These are phyloP conservation scores for Periplaneta americana DNA, from an alignment of 1,140 invertebrate genomes.

Conservation along the genomic window DNA sequence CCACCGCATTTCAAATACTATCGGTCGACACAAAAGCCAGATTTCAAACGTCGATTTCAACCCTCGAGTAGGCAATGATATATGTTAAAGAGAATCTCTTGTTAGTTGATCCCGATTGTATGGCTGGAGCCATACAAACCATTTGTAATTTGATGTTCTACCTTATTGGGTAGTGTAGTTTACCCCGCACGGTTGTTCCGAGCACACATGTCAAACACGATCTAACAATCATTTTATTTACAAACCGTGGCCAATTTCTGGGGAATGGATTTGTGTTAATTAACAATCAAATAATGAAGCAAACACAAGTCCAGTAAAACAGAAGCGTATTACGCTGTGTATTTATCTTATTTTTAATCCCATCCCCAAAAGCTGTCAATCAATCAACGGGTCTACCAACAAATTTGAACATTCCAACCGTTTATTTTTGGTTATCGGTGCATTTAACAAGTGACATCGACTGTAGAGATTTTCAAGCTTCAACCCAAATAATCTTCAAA, in stretches of 20 bases:
- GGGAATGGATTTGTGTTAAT: background rate
- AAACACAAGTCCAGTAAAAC: background rate
- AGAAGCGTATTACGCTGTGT: background rate
- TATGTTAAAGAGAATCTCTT: background rate
- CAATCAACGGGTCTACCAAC: no score
- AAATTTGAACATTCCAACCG: no score
- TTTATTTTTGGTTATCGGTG: no score
- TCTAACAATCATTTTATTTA: background rate
- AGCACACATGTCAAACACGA: background rate
- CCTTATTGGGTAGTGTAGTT: background rate
- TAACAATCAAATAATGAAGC: background rate
- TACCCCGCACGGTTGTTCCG: background rate
- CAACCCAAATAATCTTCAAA: no score
- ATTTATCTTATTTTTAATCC: background rate
- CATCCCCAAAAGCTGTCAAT: no score
- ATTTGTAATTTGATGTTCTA: background rate
- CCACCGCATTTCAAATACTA: background rate
- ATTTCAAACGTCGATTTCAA: background rate
- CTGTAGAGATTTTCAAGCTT: no score
- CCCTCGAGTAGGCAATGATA: background rate
- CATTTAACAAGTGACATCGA: no score
- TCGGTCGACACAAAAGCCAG: background rate
- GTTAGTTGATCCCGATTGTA: background rate
- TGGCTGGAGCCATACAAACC: background rate
- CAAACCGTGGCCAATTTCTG: background rate